Conservation (phyloP, 2,113 vertebrate genomes). For the Gobio gobio region DNA sequence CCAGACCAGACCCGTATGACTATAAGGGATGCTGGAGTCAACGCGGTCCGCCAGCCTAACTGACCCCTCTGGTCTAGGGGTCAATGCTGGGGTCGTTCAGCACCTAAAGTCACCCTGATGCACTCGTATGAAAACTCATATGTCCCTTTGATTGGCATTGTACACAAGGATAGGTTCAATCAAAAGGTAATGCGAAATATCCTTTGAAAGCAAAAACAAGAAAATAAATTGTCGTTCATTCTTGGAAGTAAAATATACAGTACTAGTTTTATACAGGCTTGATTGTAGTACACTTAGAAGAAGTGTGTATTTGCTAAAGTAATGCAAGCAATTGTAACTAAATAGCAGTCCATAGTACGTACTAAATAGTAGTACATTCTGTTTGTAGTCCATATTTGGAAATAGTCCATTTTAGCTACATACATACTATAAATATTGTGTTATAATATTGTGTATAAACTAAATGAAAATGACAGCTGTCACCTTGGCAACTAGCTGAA, state of each 20-base stretch:
- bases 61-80: background rate
- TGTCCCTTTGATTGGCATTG: constrained; percentile 9
- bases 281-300: background rate
- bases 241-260: background rate
- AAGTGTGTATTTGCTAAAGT: background rate
- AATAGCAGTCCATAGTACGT: background rate
- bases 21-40: constrained; percentile 24
- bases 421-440: too few species aligned
- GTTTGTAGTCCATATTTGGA: too few species aligned
- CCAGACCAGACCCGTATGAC: constrained; percentile 28
- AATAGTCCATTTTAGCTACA: too few species aligned
- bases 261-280: too few species aligned
- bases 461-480: too few species aligned
- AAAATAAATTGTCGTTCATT: background rate
- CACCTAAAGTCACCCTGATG: background rate
- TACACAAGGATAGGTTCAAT: background rate
- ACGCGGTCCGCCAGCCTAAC: background rate
- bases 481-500: too few species aligned
- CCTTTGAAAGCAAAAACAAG: background rate
- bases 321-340: background rate
- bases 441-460: too few species aligned
- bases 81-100: constrained; percentile 1
- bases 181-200: background rate
- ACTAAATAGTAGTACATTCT: background rate
- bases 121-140: background rate